Percentiles rank a stretch among this genome's conserved stretches.
These are phyloP conservation scores for Heliconius hewitsoni DNA, from an alignment of 1,140 invertebrate species.

Conservation along the genomic window DNA sequence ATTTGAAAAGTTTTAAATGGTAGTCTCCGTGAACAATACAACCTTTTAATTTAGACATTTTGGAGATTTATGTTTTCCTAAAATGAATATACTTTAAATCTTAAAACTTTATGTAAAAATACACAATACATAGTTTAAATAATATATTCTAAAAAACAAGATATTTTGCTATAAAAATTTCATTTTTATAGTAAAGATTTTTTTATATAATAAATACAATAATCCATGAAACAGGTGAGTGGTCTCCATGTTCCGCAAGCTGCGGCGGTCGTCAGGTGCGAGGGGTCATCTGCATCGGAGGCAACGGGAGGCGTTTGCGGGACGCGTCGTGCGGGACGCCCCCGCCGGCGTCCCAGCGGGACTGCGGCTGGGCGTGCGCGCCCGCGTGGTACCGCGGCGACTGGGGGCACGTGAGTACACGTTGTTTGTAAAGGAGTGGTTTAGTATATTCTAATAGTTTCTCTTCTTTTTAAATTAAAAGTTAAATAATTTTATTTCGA, in stretches of 20 bases:
- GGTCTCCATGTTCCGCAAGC: slow-evolving; percentile 84
- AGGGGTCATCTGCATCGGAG: slow-evolving; percentile 82
- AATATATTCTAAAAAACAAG: not conserved
- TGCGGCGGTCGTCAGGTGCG: slow-evolving; percentile 84
- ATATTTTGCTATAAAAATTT: no score
- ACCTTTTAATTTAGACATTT: no score
- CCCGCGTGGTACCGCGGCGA: slow-evolving; percentile 84
- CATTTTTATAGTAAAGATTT: no score
- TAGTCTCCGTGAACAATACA: no score
- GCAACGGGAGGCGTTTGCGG: slow-evolving; percentile 67
- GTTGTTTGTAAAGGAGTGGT: not conserved
- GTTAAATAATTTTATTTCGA: no score
- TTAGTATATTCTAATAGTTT: no score
- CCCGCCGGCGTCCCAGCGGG: slow-evolving; percentile 64
- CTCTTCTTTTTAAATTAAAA: no score
- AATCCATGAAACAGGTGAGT: slow-evolving; percentile 73
- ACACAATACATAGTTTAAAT: no score
- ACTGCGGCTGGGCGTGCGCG: slow-evolving; percentile 65
- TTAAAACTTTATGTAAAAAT: no score
- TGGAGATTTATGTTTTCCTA: no score
- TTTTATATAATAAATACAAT: slow-evolving; percentile 4
- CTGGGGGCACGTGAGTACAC: slow-evolving; percentile 80
- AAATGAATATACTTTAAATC: no score
- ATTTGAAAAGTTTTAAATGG: no score
- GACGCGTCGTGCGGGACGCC: slow-evolving; percentile 61